phyloP scores from a whole-genome alignment of 1,140 invertebrate species.

The Musca vetustissima region DNA sequence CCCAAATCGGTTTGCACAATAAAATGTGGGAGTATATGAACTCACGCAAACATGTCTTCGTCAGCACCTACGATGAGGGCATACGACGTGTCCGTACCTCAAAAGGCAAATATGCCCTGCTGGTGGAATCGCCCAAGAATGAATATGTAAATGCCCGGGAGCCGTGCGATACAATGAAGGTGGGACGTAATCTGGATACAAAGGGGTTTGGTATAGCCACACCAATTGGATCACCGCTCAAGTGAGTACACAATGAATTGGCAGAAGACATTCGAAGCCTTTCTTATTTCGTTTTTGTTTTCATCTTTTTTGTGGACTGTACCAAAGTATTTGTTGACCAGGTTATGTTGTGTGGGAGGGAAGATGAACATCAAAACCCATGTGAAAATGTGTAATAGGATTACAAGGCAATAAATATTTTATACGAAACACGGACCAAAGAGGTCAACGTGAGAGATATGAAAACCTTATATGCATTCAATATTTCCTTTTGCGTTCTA shows the following conservation, averaged over 20 bases:
- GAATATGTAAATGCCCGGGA: constrained; percentile 91
- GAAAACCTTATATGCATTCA: no score
- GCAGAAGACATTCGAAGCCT: background rate
- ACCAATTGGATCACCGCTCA: constrained; percentile 84
- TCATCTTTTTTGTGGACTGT: no score
- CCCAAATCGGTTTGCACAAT: constrained; percentile 85
- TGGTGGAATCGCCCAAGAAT: constrained; percentile 92
- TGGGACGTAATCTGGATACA: constrained; percentile 87
- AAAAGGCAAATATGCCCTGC: constrained; percentile 91
- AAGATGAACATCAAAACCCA: background rate
- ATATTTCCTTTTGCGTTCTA: no score
- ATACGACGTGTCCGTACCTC: constrained; percentile 78
- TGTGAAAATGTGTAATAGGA: background rate
- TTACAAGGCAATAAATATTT: constrained; percentile 18
- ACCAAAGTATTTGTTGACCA: no score
- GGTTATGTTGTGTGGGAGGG: no score
- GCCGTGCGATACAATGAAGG: constrained; percentile 95
- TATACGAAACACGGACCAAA: background rate
- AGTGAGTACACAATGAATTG: constrained; percentile 61
- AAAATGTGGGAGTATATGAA: constrained; percentile 98
- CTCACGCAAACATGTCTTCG: constrained; percentile 78
- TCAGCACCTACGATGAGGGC: constrained; percentile 80
- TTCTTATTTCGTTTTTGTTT: background rate
- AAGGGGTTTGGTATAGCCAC: constrained; percentile 95
- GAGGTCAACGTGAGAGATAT: background rate